Conservation (phyloP, 2,888 invertebrate species). For the Harmothoe impar region DNA sequence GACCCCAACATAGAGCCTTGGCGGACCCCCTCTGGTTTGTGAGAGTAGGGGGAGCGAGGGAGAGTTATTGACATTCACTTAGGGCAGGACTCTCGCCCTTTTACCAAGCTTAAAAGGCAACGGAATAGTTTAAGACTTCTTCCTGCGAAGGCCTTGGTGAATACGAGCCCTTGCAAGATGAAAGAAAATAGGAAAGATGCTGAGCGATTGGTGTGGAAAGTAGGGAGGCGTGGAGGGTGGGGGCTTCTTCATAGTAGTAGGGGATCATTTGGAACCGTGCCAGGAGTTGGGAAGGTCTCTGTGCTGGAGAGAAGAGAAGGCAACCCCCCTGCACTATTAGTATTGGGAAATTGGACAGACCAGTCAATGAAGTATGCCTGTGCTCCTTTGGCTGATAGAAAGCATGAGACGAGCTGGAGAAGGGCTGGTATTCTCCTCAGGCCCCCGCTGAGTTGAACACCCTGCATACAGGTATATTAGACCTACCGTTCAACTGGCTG, state of each 20-base stretch:
- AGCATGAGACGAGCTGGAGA: too few relatives aligned
- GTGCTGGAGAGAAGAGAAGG: too few relatives aligned
- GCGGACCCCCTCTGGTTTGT: not conserved
- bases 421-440: too few relatives aligned
- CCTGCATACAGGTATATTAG: not conserved
- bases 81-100: not conserved
- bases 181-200: not conserved
- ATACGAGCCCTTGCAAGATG: not conserved
- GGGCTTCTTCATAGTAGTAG: not conserved
- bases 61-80: not conserved
- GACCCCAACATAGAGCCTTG: not conserved
- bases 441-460: not conserved
- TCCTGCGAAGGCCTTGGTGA: not conserved
- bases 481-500: not conserved
- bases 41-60: too few relatives aligned
- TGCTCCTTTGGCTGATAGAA: not conserved
- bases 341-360: constrained; percentile 30
- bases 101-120: not conserved
- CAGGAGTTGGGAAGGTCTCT: too few relatives aligned
- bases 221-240: not conserved
- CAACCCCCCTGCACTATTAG: not conserved
- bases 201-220: not conserved
- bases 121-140: too few relatives aligned
- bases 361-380: not conserved
- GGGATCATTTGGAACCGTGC: not conserved